Percentiles rank a stretch among this genome's conserved stretches.
These are phyloP conservation scores for Eulemur coronatus DNA, from an alignment of 2,797 vertebrate genomes.

Conservation along the genomic window DNA sequence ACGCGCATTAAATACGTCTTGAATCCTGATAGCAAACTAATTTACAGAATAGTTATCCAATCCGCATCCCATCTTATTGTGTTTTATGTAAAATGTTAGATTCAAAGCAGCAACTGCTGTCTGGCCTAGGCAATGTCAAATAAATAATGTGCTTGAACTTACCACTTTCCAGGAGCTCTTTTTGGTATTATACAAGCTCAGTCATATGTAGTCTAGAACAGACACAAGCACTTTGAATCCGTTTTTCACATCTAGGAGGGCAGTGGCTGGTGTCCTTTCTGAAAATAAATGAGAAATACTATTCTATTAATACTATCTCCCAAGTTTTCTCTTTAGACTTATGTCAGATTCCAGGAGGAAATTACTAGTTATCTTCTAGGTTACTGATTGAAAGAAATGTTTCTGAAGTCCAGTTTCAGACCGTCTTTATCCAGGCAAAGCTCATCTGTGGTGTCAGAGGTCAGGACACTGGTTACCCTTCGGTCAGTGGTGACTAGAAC, in stretches of 20 bases:
- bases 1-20: not conserved
- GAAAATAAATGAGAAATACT: conserved; percentile 11
- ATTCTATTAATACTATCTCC: not conserved
- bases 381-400: not conserved
- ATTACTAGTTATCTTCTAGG: not conserved
- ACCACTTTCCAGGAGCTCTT: not conserved
- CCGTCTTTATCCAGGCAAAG: not conserved
- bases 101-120: conserved; percentile 3
- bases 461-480: not conserved
- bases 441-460: not conserved
- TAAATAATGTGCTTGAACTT: conserved; percentile 45
- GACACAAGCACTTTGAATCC: not conserved
- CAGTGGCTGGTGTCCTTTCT: not conserved
- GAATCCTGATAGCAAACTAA: not conserved
- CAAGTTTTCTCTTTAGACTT: conserved; percentile 6
- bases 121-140: conserved; percentile 27
- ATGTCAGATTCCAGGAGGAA: not conserved
- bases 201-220: not conserved
- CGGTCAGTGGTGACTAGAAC: not conserved
- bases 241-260: not conserved
- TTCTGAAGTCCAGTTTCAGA: not conserved
- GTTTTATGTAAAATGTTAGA: conserved; percentile 3
- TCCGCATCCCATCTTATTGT: not conserved
- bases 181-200: not conserved
- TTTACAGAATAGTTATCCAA: not conserved